Evolutionary conservation across 2,888 invertebrate genomes (phyloP), one percentile per base, ranked within the genome.

Genomic region (Cepaea hortensis): DNA sequence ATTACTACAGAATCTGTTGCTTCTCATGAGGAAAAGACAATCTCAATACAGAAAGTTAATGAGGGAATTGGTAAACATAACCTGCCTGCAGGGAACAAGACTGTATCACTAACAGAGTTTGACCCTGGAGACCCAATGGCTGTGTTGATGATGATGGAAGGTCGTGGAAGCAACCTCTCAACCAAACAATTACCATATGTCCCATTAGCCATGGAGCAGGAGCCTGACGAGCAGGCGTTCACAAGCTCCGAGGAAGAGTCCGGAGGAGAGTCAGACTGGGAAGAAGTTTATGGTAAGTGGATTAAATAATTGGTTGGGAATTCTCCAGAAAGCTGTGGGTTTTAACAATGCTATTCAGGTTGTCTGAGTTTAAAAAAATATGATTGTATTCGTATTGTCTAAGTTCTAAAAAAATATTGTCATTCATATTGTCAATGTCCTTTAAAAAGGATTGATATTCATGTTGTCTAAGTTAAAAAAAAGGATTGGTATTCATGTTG

Each of bases 71-170:
- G 23, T 6, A 11, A 68, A 9, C 15, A 35, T 48, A 15, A 68
- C 11, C n/a, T 48, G 9, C 18, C 18, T 3, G 46, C 3, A 35
- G 68, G 68, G 13, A 81, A 15, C 46, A 68, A 6, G 9, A 18
- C 48, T 48, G 48, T 7, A 15, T 11, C 81, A 68, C 46, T 48
- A 73, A 18, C 55, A 65, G 11, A 62, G 48, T n/a, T 73, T 13
- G 83, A 83, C 62, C 61, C 75, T 15, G 68, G 68, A 48, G 87
- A 88, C 46, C 83, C 87, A 23, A 85, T 87, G 84, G 85, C 87
- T 15, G 7, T 88, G 35, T 55, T 88, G 46, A 87, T 88, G 88
- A 87, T 87, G 85, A 88, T 88, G 88, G 88, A 88, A 77, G 88
- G 88, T 3, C 55, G 23, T 23, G 20, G n/a, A 20, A 50, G 62